Evolutionary conservation across 2,797 vertebrate genomes (phyloP).

Genomic region (Decapterus maruadsi): DNA sequence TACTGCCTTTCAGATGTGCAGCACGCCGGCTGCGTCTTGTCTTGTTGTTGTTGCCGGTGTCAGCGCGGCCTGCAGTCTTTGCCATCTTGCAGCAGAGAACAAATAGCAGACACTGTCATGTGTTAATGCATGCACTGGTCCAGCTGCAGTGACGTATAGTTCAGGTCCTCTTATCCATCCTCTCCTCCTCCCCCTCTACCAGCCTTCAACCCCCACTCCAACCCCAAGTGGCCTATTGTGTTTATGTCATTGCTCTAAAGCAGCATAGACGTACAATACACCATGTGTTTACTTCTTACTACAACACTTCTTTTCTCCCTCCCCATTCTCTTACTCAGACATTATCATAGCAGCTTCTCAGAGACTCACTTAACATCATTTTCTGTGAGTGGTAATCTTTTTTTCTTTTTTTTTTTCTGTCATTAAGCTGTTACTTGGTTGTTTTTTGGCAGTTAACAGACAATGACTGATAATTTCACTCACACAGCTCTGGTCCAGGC

Average conservation of each 20-base stretch:
- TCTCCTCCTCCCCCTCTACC: not conserved
- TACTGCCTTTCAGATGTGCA: not conserved
- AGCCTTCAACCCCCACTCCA: conserved; percentile 1
- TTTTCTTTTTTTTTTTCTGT: not conserved
- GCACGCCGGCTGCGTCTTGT: not conserved
- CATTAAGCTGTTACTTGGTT: conserved; percentile 2
- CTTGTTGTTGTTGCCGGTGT: not conserved
- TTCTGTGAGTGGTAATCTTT: not conserved
- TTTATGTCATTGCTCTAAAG: conserved; percentile 29
- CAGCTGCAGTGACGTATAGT: conserved; percentile 54
- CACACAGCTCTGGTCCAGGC: not conserved
- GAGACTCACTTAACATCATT: conserved; percentile 10
- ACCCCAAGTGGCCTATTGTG: conserved; percentile 22
- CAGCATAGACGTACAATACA: conserved; percentile 13
- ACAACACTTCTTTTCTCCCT: conserved; percentile 8
- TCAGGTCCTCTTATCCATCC: conserved; percentile 47
- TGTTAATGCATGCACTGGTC: conserved; percentile 15
- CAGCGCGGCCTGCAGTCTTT: conserved; percentile 11
- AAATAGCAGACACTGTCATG: conserved; percentile 21
- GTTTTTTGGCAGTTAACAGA: not conserved
- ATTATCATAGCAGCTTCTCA: not conserved
- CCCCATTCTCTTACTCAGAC: not conserved
- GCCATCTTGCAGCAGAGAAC: not conserved
- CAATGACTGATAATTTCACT: conserved; percentile 1
- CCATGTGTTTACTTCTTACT: conserved; percentile 29